Percentiles rank a stretch among this genome's conserved stretches.
These are phyloP conservation scores for Channa maculata DNA, from an alignment of 2,113 vertebrate species.

Conservation along the genomic window DNA sequence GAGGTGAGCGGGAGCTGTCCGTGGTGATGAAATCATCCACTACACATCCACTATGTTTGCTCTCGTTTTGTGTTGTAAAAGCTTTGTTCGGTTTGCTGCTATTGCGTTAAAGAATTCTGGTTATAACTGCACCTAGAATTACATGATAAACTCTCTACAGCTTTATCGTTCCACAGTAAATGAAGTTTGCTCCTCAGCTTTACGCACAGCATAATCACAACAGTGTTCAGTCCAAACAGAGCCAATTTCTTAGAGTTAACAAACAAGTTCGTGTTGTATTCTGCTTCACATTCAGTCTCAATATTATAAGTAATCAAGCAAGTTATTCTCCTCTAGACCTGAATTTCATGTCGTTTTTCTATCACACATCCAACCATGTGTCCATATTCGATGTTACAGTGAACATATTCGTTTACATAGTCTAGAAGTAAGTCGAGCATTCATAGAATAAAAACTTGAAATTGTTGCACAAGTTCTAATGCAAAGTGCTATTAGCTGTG, in stretches of 20 bases:
- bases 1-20: conserved; percentile 55
- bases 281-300: background rate
- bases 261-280: background rate
- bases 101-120: fast-evolving
- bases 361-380: background rate
- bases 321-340: too few species aligned
- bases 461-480: conserved; percentile 1
- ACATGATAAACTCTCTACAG: background rate
- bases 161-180: background rate
- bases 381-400: background rate
- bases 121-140: background rate
- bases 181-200: conserved; percentile 12
- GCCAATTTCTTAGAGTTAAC: background rate
- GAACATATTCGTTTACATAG: background rate
- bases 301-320: background rate
- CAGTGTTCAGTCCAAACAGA: background rate
- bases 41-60: background rate
- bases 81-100: background rate
- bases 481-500: background rate
- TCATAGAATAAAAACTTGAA: conserved; percentile 4
- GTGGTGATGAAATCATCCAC: background rate
- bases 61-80: background rate
- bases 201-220: conserved; percentile 57
- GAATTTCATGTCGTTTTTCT: background rate
- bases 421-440: background rate